Evolutionary conservation across 2,797 vertebrate genomes (phyloP).

Genomic region (Gobionotothen gibberifrons): DNA sequence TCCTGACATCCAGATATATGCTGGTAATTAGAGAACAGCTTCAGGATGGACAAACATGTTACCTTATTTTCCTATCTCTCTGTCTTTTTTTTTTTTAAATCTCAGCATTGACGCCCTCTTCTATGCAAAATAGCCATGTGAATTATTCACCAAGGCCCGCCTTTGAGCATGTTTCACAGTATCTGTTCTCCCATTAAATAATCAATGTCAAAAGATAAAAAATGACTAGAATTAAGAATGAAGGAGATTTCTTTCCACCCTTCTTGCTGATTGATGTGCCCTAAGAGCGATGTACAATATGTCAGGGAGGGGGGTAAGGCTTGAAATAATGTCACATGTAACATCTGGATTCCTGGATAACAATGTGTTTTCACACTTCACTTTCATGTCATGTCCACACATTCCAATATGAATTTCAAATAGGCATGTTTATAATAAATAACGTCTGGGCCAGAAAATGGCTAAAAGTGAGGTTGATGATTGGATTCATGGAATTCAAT

Average conservation of each 20-base stretch:
- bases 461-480: conserved; percentile 3
- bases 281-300: conserved; percentile 15
- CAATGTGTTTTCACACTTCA: background rate
- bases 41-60: conserved; percentile 44
- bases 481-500: conserved; percentile 26
- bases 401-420: background rate
- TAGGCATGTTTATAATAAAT: conserved; percentile 9
- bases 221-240: conserved; percentile 9
- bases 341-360: conserved; percentile 40
- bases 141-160: conserved; percentile 73
- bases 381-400: background rate
- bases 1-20: conserved; percentile 52
- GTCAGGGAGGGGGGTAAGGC: background rate
- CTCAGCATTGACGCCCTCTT: conserved; percentile 44
- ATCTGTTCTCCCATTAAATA: conserved; percentile 43
- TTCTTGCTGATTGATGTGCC: conserved; percentile 18
- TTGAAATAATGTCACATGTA: conserved; percentile 33
- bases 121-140: conserved; percentile 63
- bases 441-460: background rate
- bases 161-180: conserved; percentile 54
- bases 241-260: background rate
- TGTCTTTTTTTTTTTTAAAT: conserved; percentile 12
- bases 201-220: conserved; percentile 43
- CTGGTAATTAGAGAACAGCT: conserved; percentile 66
- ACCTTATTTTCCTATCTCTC: conserved; percentile 11